phyloP scores from a whole-genome alignment of 2,888 invertebrate genomes.

The Trilocha varians region DNA sequence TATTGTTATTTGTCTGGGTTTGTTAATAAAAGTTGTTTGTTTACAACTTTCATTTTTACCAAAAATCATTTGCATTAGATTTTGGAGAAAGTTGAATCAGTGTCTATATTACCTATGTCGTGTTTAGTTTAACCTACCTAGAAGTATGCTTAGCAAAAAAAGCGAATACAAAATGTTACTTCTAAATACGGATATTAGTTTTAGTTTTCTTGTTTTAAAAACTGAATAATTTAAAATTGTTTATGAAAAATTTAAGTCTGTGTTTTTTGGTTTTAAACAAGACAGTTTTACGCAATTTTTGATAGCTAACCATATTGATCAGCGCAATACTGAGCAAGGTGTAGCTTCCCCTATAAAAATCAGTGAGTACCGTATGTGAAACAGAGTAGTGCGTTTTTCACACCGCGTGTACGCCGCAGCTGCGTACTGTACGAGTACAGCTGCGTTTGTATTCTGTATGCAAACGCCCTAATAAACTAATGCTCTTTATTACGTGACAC shows the following conservation, averaged over 20 bases:
- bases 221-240: too few species aligned
- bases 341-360: slow-evolving; percentile 44
- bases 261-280: neutral
- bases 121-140: too few species aligned
- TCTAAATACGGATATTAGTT: too few species aligned
- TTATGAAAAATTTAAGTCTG: too few species aligned
- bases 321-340: slow-evolving; percentile 30
- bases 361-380: slow-evolving; percentile 52
- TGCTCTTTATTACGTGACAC: slow-evolving; percentile 48
- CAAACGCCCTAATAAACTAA: slow-evolving; percentile 69
- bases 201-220: neutral
- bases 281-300: neutral
- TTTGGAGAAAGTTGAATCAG: too few species aligned
- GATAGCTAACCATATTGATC: neutral
- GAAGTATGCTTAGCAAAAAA: too few species aligned
- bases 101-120: too few species aligned
- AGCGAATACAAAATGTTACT: too few species aligned
- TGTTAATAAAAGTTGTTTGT: too few species aligned
- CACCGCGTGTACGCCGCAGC: slow-evolving; percentile 53
- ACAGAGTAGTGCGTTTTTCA: slow-evolving; percentile 52
- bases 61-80: too few species aligned
- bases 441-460: slow-evolving; percentile 44
- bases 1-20: too few species aligned
- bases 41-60: too few species aligned
- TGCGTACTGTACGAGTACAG: slow-evolving; percentile 44